Conservation (phyloP, 1,140 invertebrate species). For the Heliconius melpomene region DNA sequence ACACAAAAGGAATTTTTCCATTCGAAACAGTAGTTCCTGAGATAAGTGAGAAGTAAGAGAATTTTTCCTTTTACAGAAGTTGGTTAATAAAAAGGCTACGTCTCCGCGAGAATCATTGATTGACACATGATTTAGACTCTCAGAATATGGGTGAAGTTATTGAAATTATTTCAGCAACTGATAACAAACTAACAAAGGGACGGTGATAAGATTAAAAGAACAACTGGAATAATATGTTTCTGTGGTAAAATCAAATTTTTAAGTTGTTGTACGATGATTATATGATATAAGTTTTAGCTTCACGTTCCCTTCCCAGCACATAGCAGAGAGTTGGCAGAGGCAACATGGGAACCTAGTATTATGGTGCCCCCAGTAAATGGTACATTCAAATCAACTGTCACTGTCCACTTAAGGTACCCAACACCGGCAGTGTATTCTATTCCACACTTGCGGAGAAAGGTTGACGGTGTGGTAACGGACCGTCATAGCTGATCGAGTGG, state of each 20-base stretch:
- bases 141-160: background rate
- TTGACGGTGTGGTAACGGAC: background rate
- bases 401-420: background rate
- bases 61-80: too few species aligned
- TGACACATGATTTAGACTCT: too few species aligned
- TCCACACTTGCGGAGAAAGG: background rate
- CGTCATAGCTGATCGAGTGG: background rate
- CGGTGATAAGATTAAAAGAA: background rate
- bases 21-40: too few species aligned
- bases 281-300: too few species aligned
- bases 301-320: too few species aligned
- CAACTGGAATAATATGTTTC: background rate
- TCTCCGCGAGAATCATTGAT: too few species aligned
- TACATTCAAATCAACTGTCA: background rate
- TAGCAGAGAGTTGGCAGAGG: too few species aligned
- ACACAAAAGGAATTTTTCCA: too few species aligned
- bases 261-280: background rate
- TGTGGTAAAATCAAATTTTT: background rate
- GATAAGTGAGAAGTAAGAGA: too few species aligned
- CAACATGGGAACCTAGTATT: too few species aligned
- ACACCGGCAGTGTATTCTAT: background rate
- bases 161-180: background rate
- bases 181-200: background rate
- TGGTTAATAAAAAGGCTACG: too few species aligned
- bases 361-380: background rate